These are phyloP conservation scores for Aldabrachelys gigantea DNA, from an alignment of 2,113 vertebrate species.

Conservation along the genomic window DNA sequence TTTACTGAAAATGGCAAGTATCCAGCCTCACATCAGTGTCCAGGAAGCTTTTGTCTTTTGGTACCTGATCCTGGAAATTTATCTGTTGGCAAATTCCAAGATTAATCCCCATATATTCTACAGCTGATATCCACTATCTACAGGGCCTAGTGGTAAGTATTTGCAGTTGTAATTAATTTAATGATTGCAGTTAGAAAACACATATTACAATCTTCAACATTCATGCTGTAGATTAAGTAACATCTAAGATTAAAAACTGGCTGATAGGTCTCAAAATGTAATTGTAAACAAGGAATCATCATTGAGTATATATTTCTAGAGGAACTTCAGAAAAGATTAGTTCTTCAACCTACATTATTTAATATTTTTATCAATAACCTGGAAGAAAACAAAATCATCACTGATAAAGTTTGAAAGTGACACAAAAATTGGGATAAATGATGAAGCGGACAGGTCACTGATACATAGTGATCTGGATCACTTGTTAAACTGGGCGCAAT, in stretches of 20 bases:
- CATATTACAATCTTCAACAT: not conserved
- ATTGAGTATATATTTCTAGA: not conserved
- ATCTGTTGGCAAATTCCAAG: constrained; percentile 3
- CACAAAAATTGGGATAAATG: not conserved
- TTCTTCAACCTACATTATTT: not conserved
- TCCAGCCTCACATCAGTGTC: constrained; percentile 49
- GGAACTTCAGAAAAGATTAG: not conserved
- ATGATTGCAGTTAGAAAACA: not conserved
- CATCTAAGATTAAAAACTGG: not conserved
- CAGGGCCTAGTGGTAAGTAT: not conserved
- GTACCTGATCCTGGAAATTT: constrained; percentile 35
- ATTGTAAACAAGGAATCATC: not conserved
- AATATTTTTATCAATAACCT: not conserved
- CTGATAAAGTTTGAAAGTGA: not conserved
- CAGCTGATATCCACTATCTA: not conserved
- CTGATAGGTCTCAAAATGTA: not conserved
- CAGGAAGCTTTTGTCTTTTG: constrained; percentile 41
- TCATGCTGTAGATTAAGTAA: not conserved
- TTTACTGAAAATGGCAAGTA: constrained; percentile 41
- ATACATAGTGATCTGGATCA: not conserved
- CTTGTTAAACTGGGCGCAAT: not conserved
- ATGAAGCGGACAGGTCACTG: not conserved
- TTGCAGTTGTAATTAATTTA: not conserved
- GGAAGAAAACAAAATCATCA: not conserved
- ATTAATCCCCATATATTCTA: not conserved